Percentiles rank a stretch among this genome's conserved stretches.
Conservation (phyloP, 2,888 invertebrate species). For the Mythimna pallens region DNA sequence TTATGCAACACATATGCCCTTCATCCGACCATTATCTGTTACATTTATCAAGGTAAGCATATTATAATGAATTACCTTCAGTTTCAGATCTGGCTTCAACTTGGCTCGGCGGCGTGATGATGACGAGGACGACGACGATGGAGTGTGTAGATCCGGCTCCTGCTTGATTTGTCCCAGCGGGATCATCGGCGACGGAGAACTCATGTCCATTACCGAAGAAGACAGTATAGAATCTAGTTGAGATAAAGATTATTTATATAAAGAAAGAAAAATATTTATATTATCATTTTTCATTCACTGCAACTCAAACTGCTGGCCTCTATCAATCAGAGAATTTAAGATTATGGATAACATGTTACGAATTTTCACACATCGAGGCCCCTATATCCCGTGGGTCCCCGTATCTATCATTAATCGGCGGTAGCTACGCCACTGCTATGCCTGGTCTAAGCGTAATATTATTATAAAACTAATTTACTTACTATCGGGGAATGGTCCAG, state of each 20-base stretch:
- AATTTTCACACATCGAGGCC: no score
- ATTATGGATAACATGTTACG: no score
- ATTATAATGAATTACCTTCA: conserved; percentile 85
- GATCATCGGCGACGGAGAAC: conserved; percentile 80
- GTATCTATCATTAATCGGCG: no score
- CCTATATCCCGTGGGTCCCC: no score
- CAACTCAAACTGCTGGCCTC: no score
- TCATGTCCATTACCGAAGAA: conserved; percentile 75
- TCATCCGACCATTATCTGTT: no score
- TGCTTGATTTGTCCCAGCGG: conserved; percentile 87
- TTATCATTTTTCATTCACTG: no score
- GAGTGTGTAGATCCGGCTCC: conserved; percentile 91
- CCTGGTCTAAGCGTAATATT: not conserved
- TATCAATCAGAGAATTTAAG: no score
- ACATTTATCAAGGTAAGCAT: no score
- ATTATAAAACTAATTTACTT: conserved; percentile 63
- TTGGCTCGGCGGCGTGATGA: conserved; percentile 95
- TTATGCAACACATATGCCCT: no score
- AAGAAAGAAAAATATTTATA: no score
- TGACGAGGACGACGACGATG: conserved; percentile 93
- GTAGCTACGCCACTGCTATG: no score
- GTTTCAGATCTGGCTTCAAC: conserved; percentile 96
- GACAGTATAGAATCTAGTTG: conserved; percentile 72
- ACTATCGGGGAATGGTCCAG: conserved; percentile 79
- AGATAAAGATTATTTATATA: not conserved